phyloP scores from a whole-genome alignment of 2,113 vertebrate species.

The Neogale vison region DNA sequence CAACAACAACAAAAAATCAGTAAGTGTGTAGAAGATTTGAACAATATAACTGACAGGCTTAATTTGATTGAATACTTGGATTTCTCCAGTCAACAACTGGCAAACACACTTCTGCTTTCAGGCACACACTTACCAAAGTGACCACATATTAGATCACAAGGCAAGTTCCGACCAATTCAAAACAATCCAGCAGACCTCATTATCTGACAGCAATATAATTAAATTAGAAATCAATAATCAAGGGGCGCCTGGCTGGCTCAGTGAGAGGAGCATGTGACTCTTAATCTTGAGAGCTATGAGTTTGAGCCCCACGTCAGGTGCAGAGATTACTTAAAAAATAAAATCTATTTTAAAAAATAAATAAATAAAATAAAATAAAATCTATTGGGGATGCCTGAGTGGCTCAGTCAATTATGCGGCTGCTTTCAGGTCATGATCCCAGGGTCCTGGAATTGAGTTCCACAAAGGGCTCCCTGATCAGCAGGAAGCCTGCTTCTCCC shows the following conservation, averaged over 20 bases:
- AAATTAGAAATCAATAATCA: background rate
- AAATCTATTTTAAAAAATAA: too few species aligned
- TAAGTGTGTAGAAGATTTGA: background rate
- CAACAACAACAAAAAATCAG: background rate
- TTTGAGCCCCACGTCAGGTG: background rate
- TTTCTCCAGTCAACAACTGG: background rate
- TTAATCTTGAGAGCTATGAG: background rate
- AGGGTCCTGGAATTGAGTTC: too few species aligned
- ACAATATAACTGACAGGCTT: background rate
- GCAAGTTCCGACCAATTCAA: background rate
- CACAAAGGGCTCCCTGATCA: too few species aligned
- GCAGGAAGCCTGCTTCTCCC: too few species aligned
- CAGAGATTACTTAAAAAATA: background rate
- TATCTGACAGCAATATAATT: background rate
- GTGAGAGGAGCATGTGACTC: background rate
- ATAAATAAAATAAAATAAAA: too few species aligned
- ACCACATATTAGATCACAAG: background rate
- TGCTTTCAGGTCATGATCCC: too few species aligned
- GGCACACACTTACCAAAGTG: slow-evolving; percentile 2
- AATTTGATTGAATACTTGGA: background rate
- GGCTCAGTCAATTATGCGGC: too few species aligned
- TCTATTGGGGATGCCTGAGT: too few species aligned
- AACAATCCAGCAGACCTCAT: background rate
- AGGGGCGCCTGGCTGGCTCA: background rate
- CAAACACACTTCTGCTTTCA: background rate